Conservation (phyloP, 1,140 invertebrate genomes). For the Ladona fulva region DNA sequence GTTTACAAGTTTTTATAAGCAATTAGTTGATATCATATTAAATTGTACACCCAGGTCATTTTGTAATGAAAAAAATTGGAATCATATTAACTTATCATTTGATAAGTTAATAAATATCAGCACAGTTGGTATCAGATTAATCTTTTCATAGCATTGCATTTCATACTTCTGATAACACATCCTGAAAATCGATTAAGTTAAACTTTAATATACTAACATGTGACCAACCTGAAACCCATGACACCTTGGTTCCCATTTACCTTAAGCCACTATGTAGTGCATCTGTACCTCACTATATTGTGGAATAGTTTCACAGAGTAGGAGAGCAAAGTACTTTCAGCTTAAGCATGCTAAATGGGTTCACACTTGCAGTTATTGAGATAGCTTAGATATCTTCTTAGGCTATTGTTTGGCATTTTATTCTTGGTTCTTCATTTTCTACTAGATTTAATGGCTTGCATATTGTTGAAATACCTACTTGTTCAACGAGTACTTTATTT, state of each 20-base stretch:
- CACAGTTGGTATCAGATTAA: neutral
- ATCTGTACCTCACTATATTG: neutral
- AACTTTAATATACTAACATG: neutral
- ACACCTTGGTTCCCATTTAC: neutral
- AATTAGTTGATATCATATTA: no score
- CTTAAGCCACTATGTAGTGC: neutral
- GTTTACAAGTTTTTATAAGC: no score
- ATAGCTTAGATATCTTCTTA: neutral
- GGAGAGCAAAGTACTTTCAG: neutral
- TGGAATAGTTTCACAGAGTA: neutral
- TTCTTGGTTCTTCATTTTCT: neutral
- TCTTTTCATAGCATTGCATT: neutral
- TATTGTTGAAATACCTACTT: neutral
- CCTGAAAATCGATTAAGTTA: neutral
- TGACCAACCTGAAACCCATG: neutral
- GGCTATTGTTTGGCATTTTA: neutral
- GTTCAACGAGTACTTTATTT: neutral
- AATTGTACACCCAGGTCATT: no score
- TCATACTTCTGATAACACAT: neutral
- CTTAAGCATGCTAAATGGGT: constrained; percentile 4
- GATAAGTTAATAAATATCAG: neutral
- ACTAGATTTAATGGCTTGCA: neutral
- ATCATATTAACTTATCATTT: no score
- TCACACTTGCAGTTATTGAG: neutral
- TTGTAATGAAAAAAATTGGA: no score